phyloP scores from a whole-genome alignment of 1,140 invertebrate species.

The Drosophila nasuta region DNA sequence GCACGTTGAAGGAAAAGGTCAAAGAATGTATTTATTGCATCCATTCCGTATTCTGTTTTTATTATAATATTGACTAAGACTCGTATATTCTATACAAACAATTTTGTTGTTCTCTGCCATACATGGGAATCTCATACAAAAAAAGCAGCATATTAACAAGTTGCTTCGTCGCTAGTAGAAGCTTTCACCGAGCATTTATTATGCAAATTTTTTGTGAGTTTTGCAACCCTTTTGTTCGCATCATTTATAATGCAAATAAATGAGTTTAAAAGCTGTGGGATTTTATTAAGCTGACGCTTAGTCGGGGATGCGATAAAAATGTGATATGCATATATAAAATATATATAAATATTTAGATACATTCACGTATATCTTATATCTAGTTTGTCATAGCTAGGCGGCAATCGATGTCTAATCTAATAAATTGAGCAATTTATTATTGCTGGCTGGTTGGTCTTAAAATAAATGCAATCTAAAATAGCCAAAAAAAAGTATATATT shows the following conservation, averaged over 20 bases:
- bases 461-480: slow-evolving; percentile 48
- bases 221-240: slow-evolving; percentile 31
- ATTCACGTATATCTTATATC: slow-evolving; percentile 11
- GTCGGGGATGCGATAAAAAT: background rate
- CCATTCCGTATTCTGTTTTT: no score
- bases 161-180: background rate
- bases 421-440: slow-evolving; percentile 49
- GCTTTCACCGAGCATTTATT: slow-evolving; percentile 28
- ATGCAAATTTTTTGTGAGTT: slow-evolving; percentile 36
- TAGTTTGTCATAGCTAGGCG: slow-evolving; percentile 14
- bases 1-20: no score
- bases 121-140: no score
- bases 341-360: slow-evolving; percentile 4
- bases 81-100: no score
- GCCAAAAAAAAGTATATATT: slow-evolving; percentile 27
- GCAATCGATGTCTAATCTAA: slow-evolving; percentile 43
- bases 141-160: background rate
- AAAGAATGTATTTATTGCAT: no score
- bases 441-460: slow-evolving; percentile 21
- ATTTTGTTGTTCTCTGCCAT: no score
- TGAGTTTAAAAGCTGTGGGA: slow-evolving; percentile 18
- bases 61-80: no score
- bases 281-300: slow-evolving; percentile 19
- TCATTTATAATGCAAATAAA: slow-evolving; percentile 46
- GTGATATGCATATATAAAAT: background rate